Percentiles rank a stretch among this genome's conserved stretches.
phyloP scores from a whole-genome alignment of 2,797 vertebrate genomes.

The Spinibarbus caldwelli region DNA sequence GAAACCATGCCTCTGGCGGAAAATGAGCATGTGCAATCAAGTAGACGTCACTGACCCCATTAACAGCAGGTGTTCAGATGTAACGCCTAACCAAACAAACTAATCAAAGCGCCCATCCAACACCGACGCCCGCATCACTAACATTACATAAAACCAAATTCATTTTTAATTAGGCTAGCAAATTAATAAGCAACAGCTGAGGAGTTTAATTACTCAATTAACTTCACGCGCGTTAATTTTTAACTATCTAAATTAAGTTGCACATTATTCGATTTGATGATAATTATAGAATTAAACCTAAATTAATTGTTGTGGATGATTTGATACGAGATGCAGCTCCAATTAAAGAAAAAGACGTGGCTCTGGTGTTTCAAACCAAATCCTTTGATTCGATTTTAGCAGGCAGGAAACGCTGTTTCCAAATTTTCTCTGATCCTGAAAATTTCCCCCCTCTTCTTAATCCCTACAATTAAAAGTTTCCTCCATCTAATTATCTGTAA shows the following conservation, averaged over 20 bases:
- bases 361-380: constrained; percentile 94
- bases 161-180: constrained; percentile 99
- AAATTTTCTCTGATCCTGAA: constrained; percentile 92
- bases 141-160: constrained; percentile 99
- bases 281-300: constrained; percentile 99
- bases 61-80: constrained; percentile 74
- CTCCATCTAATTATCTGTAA: constrained; percentile 99
- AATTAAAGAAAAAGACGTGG: constrained; percentile 92
- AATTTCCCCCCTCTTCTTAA: constrained; percentile 90
- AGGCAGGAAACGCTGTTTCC: constrained; percentile 89
- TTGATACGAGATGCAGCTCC: constrained; percentile 95
- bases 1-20: constrained; percentile 52
- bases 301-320: constrained; percentile 99
- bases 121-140: constrained; percentile 97
- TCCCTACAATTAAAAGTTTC: constrained; percentile 99
- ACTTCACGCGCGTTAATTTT: constrained; percentile 99
- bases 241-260: constrained; percentile 99
- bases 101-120: constrained; percentile 95
- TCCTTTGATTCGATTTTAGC: constrained; percentile 98
- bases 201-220: constrained; percentile 99
- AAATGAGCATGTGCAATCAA: constrained; percentile 61
- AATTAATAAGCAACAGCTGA: constrained; percentile 99
- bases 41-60: constrained; percentile 64
- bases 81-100: constrained; percentile 83
- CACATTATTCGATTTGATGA: constrained; percentile 99